Conservation (phyloP, 2,888 invertebrate species). For the Mactromeris polynyma region DNA sequence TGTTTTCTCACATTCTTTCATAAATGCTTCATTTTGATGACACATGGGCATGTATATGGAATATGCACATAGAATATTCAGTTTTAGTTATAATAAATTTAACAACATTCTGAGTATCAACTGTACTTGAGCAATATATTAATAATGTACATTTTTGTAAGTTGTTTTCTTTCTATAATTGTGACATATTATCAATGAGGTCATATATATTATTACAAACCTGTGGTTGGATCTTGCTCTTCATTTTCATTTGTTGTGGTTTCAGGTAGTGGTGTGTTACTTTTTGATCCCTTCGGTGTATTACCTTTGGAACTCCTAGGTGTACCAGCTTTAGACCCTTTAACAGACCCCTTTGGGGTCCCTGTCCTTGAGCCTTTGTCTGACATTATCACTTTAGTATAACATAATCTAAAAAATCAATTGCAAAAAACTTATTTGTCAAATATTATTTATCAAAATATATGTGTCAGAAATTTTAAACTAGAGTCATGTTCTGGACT, state of each 20-base stretch:
- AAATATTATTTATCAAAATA: not conserved
- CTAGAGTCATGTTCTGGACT: too few relatives aligned
- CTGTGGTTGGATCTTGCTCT: slow-evolving; percentile 61
- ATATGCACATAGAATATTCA: too few relatives aligned
- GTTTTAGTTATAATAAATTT: too few relatives aligned
- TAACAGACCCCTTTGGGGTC: slow-evolving; percentile 71
- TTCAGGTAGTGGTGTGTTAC: slow-evolving; percentile 73
- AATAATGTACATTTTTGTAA: too few relatives aligned
- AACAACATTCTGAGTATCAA: too few relatives aligned
- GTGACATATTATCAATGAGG: too few relatives aligned
- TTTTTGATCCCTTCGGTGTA: slow-evolving; percentile 81
- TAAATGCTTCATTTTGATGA: too few relatives aligned
- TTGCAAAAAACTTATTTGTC: not conserved
- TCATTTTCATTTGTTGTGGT: slow-evolving; percentile 68
- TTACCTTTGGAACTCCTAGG: slow-evolving; percentile 74
- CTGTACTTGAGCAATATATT: too few relatives aligned
- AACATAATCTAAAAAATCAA: slow-evolving; percentile 26
- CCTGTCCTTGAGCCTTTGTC: slow-evolving; percentile 75
- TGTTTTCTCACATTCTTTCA: too few relatives aligned
- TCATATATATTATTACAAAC: slow-evolving; percentile 22
- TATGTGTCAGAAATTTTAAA: too few relatives aligned
- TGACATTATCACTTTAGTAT: slow-evolving; percentile 68
- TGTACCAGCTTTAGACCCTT: slow-evolving; percentile 70
- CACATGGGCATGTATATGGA: too few relatives aligned
- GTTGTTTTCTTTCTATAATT: too few relatives aligned